A percentile compares a stretch with the other conserved stretches of the same genome.
Evolutionary conservation across 2,113 vertebrate genomes (phyloP).

Genomic region (Orientallactaga bullata): DNA sequence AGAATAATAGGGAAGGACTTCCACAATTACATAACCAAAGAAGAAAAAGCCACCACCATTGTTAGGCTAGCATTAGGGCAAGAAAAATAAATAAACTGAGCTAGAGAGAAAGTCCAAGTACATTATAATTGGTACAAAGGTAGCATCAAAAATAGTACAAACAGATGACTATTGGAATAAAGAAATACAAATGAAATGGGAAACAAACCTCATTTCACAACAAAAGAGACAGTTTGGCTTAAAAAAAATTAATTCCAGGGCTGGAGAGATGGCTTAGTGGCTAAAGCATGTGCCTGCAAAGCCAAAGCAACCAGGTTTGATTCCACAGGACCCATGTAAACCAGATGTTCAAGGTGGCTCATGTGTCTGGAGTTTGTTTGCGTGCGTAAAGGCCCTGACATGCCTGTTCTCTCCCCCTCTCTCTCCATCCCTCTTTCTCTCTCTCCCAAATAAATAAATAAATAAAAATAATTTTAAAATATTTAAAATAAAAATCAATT

Average conservation of each 20-base stretch:
- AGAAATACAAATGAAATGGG: not conserved
- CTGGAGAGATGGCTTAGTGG: no score
- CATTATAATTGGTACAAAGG: not conserved
- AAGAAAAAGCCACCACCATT: not conserved
- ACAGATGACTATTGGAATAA: not conserved
- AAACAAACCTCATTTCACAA: not conserved
- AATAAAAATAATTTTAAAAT: no score
- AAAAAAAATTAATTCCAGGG: not conserved
- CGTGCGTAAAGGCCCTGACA: no score
- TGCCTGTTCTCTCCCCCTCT: no score
- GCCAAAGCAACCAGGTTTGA: no score
- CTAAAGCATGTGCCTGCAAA: no score
- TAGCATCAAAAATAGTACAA: not conserved
- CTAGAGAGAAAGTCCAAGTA: not conserved
- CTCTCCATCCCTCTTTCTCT: no score
- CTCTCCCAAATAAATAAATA: no score
- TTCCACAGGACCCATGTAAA: no score
- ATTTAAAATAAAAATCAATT: not conserved
- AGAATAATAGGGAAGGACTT: constrained; percentile 17
- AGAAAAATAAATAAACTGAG: not conserved
- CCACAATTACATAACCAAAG: constrained; percentile 26
- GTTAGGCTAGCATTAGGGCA: not conserved
- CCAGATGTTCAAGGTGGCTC: no score
- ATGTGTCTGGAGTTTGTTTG: no score
- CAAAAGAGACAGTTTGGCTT: not conserved